phyloP scores from a whole-genome alignment of 2,888 invertebrate species.

The Bembecia ichneumoniformis region DNA sequence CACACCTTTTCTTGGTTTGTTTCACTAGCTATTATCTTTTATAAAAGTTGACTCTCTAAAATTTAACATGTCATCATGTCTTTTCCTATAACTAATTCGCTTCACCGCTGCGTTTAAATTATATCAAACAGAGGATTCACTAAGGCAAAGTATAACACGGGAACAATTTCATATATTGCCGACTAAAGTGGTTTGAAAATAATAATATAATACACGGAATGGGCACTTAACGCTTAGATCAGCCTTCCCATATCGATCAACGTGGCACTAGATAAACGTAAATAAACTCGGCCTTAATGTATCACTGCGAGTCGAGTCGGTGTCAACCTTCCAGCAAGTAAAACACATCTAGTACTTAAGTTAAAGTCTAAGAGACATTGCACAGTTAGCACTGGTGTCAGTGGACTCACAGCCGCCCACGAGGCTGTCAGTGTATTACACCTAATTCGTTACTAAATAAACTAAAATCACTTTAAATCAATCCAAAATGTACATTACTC shows the following conservation, averaged over 20 bases:
- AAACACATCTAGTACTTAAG: conserved; percentile 6
- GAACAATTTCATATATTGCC: conserved; percentile 44
- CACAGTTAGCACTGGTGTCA: conserved; percentile 65
- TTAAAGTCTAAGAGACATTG: conserved; percentile 40
- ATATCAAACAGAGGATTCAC: conserved; percentile 56
- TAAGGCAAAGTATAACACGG: conserved; percentile 62
- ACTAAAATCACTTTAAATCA: conserved; percentile 71
- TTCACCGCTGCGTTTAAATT: conserved; percentile 62
- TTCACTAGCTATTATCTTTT: conserved; percentile 64
- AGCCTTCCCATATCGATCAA: conserved; percentile 46
- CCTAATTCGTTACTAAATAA: conserved; percentile 69
- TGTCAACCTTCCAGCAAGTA: conserved; percentile 4
- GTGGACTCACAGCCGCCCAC: conserved; percentile 45
- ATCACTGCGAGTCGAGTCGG: conserved; percentile 12
- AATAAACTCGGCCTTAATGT: conserved; percentile 23
- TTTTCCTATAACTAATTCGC: conserved; percentile 70
- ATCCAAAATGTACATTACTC: conserved; percentile 71
- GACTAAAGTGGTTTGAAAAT: conserved; percentile 48
- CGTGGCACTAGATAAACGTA: conserved; percentile 34
- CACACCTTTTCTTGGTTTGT: conserved; percentile 68
- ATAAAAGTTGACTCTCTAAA: conserved; percentile 72
- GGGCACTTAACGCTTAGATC: conserved; percentile 49
- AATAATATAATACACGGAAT: conserved; percentile 63
- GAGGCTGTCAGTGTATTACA: conserved; percentile 52
- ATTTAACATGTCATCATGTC: conserved; percentile 70